A percentile compares a stretch with the other conserved stretches of the same genome.
phyloP scores from a whole-genome alignment of 2,113 vertebrate species.

The Pandion haliaetus region DNA sequence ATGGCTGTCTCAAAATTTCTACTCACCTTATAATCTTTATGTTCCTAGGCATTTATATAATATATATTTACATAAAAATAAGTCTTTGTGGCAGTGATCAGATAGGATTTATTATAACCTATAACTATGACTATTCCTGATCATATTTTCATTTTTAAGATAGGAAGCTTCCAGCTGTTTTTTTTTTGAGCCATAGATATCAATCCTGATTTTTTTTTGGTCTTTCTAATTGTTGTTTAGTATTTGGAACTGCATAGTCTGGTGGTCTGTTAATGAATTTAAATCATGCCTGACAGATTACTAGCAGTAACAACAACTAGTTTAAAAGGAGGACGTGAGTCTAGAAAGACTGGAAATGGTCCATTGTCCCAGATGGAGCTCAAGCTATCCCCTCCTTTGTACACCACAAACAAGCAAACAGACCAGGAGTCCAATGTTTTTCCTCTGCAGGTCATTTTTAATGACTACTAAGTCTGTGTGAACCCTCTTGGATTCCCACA shows the following conservation, averaged over 20 bases:
- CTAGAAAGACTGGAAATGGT: neutral
- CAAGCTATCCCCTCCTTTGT: neutral
- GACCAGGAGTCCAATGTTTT: neutral
- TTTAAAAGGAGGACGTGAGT: neutral
- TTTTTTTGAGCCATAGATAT: neutral
- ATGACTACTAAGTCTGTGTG: neutral
- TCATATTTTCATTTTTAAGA: neutral
- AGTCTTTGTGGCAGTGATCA: neutral
- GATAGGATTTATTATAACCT: neutral
- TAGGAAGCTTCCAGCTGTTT: neutral
- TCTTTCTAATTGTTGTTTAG: neutral
- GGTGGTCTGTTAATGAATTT: neutral
- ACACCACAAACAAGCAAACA: neutral
- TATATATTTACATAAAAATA: neutral
- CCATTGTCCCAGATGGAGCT: neutral
- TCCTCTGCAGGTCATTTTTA: neutral
- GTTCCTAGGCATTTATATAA: neutral
- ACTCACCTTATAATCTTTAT: neutral
- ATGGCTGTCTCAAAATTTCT: neutral
- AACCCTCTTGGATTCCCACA: neutral
- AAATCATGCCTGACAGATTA: neutral
- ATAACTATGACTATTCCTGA: neutral
- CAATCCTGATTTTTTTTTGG: neutral
- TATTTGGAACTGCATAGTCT: neutral
- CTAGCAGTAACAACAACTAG: neutral